A percentile compares a stretch with the other conserved stretches of the same genome.
Conservation (phyloP, 2,888 invertebrate species). For the Hecatera dysodea region DNA sequence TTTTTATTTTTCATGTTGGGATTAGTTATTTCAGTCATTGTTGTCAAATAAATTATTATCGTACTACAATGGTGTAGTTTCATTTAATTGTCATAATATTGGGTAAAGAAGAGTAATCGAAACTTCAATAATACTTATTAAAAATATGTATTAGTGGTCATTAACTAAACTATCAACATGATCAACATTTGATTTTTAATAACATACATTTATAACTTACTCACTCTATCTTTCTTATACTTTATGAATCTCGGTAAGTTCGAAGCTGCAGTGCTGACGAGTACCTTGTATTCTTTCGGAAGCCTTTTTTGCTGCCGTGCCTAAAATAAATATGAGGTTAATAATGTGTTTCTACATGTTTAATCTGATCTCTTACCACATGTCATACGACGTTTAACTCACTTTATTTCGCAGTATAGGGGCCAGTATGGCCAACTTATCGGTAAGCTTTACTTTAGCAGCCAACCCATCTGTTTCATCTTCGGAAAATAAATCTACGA, state of each 20-base stretch:
- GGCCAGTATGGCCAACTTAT: constrained; percentile 90
- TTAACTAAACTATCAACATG: constrained; percentile 41
- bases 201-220: constrained; percentile 73
- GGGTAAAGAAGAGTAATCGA: constrained; percentile 43
- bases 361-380: background rate
- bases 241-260: constrained; percentile 94
- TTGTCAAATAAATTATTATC: constrained; percentile 80
- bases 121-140: constrained; percentile 18
- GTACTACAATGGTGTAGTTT: constrained; percentile 58
- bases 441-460: constrained; percentile 91
- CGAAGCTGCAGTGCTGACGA: constrained; percentile 93
- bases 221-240: constrained; percentile 91
- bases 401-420: constrained; percentile 93
- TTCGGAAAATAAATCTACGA: constrained; percentile 95
- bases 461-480: constrained; percentile 93
- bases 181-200: constrained; percentile 46
- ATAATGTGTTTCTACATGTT: background rate
- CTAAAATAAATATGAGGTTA: constrained; percentile 81
- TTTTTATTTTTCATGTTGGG: constrained; percentile 70
- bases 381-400: constrained; percentile 13
- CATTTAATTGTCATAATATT: constrained; percentile 6
- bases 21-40: constrained; percentile 74
- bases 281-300: constrained; percentile 92
- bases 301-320: constrained; percentile 92
- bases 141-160: constrained; percentile 37